Conservation (phyloP, 2,797 vertebrate species). For the Hirundo rustica region DNA sequence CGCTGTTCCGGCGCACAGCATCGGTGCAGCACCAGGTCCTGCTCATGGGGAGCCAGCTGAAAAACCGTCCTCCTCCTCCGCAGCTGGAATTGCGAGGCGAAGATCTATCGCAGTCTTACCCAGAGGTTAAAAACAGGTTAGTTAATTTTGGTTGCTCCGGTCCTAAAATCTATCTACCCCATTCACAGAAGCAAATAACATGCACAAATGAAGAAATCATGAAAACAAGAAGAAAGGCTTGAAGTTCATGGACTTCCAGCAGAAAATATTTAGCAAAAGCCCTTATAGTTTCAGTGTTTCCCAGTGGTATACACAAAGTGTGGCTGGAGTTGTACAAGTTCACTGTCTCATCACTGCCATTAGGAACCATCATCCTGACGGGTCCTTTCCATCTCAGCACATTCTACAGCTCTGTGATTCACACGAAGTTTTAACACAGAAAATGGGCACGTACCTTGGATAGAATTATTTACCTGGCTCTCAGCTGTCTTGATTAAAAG, state of each 20-base stretch:
- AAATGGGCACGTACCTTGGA: background rate
- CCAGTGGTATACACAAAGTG: background rate
- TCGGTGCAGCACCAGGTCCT: accelerated
- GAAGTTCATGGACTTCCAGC: background rate
- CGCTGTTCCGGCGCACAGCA: accelerated
- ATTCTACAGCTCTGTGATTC: background rate
- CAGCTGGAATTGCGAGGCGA: background rate
- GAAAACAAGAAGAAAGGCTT: too few species aligned
- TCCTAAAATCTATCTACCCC: background rate
- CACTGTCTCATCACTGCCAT: too few species aligned
- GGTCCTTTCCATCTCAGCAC: background rate
- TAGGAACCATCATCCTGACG: background rate
- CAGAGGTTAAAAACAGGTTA: background rate
- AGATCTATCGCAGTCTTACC: background rate
- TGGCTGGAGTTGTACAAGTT: too few species aligned
- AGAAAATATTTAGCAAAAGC: background rate
- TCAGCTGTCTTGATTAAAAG: background rate
- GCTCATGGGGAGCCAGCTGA: background rate
- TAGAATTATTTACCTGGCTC: background rate
- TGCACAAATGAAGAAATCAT: background rate
- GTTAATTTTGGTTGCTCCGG: background rate
- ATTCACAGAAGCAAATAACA: background rate
- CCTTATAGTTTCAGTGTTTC: background rate
- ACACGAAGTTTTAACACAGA: background rate
- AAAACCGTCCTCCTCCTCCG: background rate